These are phyloP conservation scores for Mechanitis mazaeus DNA, from an alignment of 2,888 invertebrate species.

Conservation along the genomic window DNA sequence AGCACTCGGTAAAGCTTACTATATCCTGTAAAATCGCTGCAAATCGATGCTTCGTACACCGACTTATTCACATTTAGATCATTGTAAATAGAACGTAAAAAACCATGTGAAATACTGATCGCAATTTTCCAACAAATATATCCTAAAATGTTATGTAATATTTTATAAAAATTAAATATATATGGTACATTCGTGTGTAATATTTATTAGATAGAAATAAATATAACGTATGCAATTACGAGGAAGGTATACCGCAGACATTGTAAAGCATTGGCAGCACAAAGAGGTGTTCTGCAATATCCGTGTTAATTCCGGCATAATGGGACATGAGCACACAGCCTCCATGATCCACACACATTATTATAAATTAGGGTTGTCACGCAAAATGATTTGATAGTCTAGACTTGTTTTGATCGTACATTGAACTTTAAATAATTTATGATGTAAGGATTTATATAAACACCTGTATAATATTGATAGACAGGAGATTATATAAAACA, in stretches of 20 bases:
- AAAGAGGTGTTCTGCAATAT: constrained; percentile 24
- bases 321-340: constrained; percentile 23
- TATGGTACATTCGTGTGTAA: too few species aligned
- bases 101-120: too few species aligned
- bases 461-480: too few species aligned
- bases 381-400: constrained; percentile 2
- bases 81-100: too few species aligned
- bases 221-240: neutral
- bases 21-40: constrained; percentile 2
- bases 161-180: too few species aligned
- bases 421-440: neutral
- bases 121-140: too few species aligned
- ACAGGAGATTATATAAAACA: too few species aligned
- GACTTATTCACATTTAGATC: too few species aligned
- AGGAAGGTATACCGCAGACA: constrained; percentile 1
- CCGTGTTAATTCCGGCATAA: constrained; percentile 29
- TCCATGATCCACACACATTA: constrained; percentile 8
- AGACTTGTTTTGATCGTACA: neutral
- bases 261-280: constrained; percentile 10
- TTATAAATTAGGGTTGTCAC: constrained; percentile 11
- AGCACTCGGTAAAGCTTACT: constrained; percentile 4
- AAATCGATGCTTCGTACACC: neutral
- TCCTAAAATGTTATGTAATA: too few species aligned
- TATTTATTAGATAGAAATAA: too few species aligned
- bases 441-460: too few species aligned